Evolutionary conservation across 2,113 vertebrate species (phyloP).

Genomic region (Chloropsis cyanopogon): DNA sequence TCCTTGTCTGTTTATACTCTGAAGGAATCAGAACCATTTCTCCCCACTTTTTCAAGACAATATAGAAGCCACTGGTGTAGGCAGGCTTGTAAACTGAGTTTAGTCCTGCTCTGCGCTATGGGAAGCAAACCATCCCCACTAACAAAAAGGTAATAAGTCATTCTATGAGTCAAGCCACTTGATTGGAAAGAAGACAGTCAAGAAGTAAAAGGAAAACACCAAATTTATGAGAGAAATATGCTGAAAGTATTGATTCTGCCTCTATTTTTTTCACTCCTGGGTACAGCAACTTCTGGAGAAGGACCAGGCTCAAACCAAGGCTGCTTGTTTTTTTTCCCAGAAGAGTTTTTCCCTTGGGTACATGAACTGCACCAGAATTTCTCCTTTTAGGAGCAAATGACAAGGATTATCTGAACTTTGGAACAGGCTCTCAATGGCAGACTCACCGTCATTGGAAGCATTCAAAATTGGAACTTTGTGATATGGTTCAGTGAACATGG

Average conservation of each 20-base stretch:
- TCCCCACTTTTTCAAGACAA: not conserved
- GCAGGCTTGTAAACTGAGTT: not conserved
- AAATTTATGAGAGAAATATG: not conserved
- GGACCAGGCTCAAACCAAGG: not conserved
- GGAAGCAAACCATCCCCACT: fast-evolving
- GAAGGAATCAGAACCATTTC: not conserved
- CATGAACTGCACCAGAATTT: not conserved
- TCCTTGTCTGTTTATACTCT: not conserved
- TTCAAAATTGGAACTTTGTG: not conserved
- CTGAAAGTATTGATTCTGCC: not conserved
- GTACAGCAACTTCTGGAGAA: not conserved
- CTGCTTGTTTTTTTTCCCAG: not conserved
- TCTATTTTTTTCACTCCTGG: not conserved
- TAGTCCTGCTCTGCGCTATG: not conserved
- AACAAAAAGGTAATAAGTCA: not conserved
- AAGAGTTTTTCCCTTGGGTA: not conserved
- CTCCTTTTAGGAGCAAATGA: not conserved
- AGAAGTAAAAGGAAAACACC: not conserved
- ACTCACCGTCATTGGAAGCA: not conserved
- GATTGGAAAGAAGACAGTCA: not conserved
- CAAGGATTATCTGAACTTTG: not conserved
- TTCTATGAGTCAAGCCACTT: not conserved
- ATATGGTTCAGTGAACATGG: not conserved
- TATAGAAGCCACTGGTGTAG: not conserved
- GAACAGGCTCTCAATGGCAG: not conserved